Evolutionary conservation across 2,888 invertebrate genomes (phyloP).

Genomic region (Rutpela maculata): DNA sequence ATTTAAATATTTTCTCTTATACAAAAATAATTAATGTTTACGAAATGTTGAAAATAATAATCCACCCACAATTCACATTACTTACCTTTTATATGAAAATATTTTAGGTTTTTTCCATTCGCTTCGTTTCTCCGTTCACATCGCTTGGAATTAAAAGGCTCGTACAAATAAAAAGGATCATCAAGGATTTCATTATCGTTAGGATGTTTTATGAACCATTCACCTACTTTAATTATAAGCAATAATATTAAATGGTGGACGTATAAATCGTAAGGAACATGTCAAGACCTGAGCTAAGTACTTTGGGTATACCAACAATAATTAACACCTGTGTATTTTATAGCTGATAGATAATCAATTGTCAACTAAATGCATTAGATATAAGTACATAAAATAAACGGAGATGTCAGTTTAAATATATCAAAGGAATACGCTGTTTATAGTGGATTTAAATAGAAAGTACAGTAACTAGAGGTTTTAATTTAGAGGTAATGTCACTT

Average conservation of each 20-base stretch:
- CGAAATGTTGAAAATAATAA: constrained; percentile 2
- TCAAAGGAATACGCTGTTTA: no score
- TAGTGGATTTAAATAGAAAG: no score
- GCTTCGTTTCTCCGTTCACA: background rate
- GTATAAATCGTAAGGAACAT: background rate
- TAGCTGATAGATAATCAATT: no score
- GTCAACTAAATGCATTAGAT: no score
- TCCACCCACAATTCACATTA: background rate
- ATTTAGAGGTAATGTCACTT: no score
- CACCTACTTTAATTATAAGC: background rate
- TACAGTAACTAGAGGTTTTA: no score
- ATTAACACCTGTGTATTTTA: no score
- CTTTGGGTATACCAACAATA: no score
- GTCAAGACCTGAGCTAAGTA: background rate
- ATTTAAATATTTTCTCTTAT: background rate
- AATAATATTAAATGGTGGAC: background rate
- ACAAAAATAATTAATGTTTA: background rate
- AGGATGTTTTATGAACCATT: background rate
- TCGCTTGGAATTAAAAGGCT: constrained; percentile 21
- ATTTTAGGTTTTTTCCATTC: background rate
- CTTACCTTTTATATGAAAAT: background rate
- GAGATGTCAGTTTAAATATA: no score
- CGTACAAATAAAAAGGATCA: constrained; percentile 13
- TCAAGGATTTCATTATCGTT: constrained; percentile 18
- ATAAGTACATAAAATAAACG: no score